Percentiles rank a stretch among this genome's conserved stretches.
These are phyloP conservation scores for Pseudanteris insignis DNA, from an alignment of 2,888 invertebrate species.

Conservation along the genomic window DNA sequence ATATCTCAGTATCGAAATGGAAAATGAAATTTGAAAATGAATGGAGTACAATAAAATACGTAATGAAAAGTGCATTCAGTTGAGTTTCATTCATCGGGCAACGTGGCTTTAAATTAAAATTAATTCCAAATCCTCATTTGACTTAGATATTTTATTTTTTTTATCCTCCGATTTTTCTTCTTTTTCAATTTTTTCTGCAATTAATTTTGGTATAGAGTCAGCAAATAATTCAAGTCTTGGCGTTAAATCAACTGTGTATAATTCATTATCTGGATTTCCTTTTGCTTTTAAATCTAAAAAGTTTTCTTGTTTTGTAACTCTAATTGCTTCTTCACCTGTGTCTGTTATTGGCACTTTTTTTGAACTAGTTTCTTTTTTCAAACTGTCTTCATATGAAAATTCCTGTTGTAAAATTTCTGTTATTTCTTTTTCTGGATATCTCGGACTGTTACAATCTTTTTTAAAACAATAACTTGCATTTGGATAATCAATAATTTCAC, in stretches of 20 bases:
- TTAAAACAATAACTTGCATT: slow-evolving; percentile 7
- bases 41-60: no score
- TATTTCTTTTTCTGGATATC: slow-evolving; percentile 63
- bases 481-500: slow-evolving; percentile 33
- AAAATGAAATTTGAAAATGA: no score
- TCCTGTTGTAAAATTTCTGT: slow-evolving; percentile 58
- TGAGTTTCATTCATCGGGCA: slow-evolving; percentile 22
- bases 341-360: slow-evolving; percentile 17
- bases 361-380: slow-evolving; percentile 2
- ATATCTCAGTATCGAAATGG: no score
- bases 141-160: slow-evolving; percentile 9
- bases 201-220: slow-evolving; percentile 61
- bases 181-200: slow-evolving; percentile 58
- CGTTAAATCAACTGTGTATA: slow-evolving; percentile 60
- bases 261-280: slow-evolving; percentile 53
- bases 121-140: slow-evolving; percentile 18
- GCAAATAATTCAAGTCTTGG: slow-evolving; percentile 62
- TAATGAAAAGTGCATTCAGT: no score
- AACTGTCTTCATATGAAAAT: slow-evolving; percentile 35
- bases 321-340: slow-evolving; percentile 30
- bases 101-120: slow-evolving; percentile 13
- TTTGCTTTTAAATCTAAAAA: slow-evolving; percentile 45
- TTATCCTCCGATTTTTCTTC: slow-evolving; percentile 26
- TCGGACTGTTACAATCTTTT: slow-evolving; percentile 48
- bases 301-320: slow-evolving; percentile 22